Conservation (phyloP, 2,888 invertebrate genomes). For the Sarcophaga variegata region DNA sequence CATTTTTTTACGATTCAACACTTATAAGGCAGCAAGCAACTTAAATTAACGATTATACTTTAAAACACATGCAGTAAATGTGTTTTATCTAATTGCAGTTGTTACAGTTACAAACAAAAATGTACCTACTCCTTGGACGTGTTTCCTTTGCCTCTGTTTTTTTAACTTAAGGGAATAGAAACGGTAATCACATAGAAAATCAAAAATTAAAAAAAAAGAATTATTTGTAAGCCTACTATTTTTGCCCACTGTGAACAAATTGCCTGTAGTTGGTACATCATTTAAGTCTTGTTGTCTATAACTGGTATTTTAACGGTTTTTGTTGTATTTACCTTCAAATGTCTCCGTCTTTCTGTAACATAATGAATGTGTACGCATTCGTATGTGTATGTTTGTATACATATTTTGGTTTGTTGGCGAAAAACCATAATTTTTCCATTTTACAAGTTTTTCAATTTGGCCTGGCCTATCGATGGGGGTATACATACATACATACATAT, state of each 20-base stretch:
- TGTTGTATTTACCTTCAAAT: constrained; percentile 1
- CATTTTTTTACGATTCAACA: no score
- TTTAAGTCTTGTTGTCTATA: constrained; percentile 40
- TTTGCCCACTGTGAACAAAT: background rate
- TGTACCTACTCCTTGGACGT: no score
- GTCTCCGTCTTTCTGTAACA: background rate
- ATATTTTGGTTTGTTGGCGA: constrained; percentile 14
- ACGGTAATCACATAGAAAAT: no score
- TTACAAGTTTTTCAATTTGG: constrained; percentile 65
- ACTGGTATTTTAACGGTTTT: constrained; percentile 63
- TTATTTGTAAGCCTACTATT: no score
- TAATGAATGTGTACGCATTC: background rate
- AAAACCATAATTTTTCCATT: constrained; percentile 50
- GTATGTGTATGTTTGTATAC: background rate
- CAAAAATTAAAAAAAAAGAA: no score
- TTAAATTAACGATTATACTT: no score
- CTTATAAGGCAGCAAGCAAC: no score
- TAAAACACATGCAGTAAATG: no score
- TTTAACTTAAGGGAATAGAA: no score
- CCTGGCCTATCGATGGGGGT: background rate
- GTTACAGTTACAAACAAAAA: no score
- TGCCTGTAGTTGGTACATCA: background rate
- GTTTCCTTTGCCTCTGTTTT: no score
- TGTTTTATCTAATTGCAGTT: no score
- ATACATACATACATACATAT: background rate